These are phyloP conservation scores for Cataglyphis rosenhaueri DNA, from an alignment of 2,888 invertebrate species.

Conservation along the genomic window DNA sequence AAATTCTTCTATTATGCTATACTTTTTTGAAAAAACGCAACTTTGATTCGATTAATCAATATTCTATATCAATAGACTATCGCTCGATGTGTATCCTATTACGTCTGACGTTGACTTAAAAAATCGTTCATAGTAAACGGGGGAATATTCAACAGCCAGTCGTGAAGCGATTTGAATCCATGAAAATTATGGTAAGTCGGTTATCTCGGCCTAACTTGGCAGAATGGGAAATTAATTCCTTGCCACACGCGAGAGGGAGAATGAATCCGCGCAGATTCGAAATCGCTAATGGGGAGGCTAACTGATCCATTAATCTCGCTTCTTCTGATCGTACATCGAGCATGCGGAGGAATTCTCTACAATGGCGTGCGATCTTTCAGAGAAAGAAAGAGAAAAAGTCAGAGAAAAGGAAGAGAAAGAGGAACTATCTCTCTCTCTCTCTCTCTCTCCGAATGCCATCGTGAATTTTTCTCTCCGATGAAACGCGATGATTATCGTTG, in stretches of 20 bases:
- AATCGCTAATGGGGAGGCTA: constrained; percentile 62
- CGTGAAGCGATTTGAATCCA: constrained; percentile 69
- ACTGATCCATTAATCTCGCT: constrained; percentile 59
- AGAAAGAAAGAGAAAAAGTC: background rate
- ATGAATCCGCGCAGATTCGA: constrained; percentile 53
- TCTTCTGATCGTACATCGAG: constrained; percentile 36
- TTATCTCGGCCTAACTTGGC: constrained; percentile 20
- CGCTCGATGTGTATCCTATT: constrained; percentile 40
- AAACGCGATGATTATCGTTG: constrained; percentile 33
- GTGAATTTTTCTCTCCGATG: constrained; percentile 30
- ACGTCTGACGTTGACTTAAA: constrained; percentile 72
- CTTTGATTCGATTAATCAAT: constrained; percentile 6
- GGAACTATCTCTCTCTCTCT: background rate
- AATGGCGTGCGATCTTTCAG: background rate
- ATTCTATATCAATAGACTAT: constrained; percentile 6
- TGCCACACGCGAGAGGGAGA: constrained; percentile 54
- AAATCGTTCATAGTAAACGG: constrained; percentile 73
- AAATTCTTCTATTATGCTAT: background rate
- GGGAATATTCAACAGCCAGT: constrained; percentile 73
- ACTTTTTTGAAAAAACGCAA: background rate
- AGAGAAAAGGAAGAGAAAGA: background rate
- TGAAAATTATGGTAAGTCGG: constrained; percentile 75
- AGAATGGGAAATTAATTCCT: constrained; percentile 73
- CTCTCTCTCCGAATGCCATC: background rate
- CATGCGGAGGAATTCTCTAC: background rate